Evolutionary conservation across 2,888 invertebrate species (phyloP), one percentile per base, ranked within the genome.

Genomic region (Tuta absoluta): DNA sequence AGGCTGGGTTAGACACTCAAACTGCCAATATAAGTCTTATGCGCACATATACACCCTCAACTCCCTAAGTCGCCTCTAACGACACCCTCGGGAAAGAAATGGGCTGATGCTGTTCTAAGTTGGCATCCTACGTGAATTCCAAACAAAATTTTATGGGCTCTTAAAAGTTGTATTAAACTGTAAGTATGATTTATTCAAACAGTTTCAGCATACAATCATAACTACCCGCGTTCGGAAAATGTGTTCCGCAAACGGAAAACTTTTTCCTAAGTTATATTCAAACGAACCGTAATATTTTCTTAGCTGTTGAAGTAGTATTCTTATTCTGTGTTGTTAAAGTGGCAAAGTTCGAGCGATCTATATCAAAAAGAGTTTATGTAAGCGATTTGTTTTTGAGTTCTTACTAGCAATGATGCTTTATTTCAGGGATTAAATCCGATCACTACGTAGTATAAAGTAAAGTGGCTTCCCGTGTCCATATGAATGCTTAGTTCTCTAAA

Each of bases 221-320:
- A 41, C 12, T 41, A 41, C n/a, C 41, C 41, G 3, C 41, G 41
- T 41, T 41, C 14, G 2, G 41, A 41, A 41, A 41, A 12, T 41
- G 41, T 33, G 8, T 33, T 10, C 8, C 33, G 33, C 33, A 33
- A 14, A 41, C 41, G n/a, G 41, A 5, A 14, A 41, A 41, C 12
- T 12, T 41, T 41, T 41, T 41, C 41, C 41, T n/a, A 41, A 41
- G 41, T 41, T 41, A n/a, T 41, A 14, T 41, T 41, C 41, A 41
- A 41, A 41, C 41, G 41, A 41, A 41, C 41, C 41, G 41, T 41
- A 41, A 41, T 41, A 41, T 41, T 41, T 41, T 41, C 14, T 14
- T 14, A 41, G 41, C 41, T 41, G 41, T 41, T 14, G n/a, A 14
- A 41, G 41, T 41, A n/a, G 41, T 41, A n/a, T 41, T 38, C 41